Conservation (phyloP, 2,797 vertebrate species). For the Lagocephalus sceleratus region DNA sequence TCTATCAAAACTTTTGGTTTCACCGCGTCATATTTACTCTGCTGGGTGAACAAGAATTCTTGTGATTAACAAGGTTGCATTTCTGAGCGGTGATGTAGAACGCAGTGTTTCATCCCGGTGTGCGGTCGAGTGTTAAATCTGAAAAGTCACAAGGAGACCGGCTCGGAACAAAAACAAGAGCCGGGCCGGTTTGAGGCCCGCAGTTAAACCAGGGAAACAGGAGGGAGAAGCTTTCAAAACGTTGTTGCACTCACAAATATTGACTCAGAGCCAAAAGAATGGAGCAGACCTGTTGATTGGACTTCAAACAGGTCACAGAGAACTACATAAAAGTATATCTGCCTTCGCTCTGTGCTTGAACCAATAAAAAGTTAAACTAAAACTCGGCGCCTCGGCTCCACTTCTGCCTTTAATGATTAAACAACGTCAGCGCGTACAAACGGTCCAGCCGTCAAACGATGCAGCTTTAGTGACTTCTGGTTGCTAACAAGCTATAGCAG, state of each 20-base stretch:
- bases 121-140: slow-evolving; percentile 22
- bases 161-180: slow-evolving; percentile 18
- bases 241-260: slow-evolving; percentile 55
- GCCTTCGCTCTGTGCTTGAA: slow-evolving; percentile 28
- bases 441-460: not conserved
- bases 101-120: slow-evolving; percentile 7
- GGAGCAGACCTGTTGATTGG: slow-evolving; percentile 30
- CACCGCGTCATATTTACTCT: not conserved
- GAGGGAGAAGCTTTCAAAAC: not conserved
- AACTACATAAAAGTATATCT: slow-evolving; percentile 27
- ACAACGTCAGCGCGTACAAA: not conserved
- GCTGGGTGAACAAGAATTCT: not conserved
- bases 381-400: slow-evolving; percentile 18
- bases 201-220: slow-evolving; percentile 1
- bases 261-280: slow-evolving; percentile 43
- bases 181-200: not conserved
- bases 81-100: slow-evolving; percentile 44
- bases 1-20: not conserved
- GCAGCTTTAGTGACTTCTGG: no score
- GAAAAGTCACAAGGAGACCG: slow-evolving; percentile 18
- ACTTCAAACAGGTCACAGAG: slow-evolving; percentile 32
- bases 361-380: slow-evolving; percentile 59
- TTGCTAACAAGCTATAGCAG: no score
- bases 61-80: slow-evolving; percentile 37
- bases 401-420: slow-evolving; percentile 31